phyloP scores from a whole-genome alignment of 2,888 invertebrate species.

The Apodemia hepburni region DNA sequence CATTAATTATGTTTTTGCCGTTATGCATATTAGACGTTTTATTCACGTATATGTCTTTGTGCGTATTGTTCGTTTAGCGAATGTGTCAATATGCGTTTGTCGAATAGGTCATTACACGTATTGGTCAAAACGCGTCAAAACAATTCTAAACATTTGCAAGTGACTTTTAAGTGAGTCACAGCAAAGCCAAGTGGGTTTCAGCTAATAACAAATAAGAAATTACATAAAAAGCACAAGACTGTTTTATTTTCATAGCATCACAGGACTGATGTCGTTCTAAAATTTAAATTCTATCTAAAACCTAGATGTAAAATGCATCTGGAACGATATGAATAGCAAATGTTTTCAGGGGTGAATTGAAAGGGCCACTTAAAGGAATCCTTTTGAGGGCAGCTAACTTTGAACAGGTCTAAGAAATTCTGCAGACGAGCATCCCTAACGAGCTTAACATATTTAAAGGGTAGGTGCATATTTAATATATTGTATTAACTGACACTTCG shows the following conservation, averaged over 20 bases:
- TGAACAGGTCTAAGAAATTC: constrained; percentile 11
- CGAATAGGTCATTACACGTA: no score
- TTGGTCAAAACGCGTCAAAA: no score
- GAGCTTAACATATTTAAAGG: constrained; percentile 7
- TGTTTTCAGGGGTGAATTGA: constrained; percentile 24
- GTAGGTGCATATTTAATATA: not conserved
- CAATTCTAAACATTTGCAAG: no score
- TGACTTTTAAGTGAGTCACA: no score
- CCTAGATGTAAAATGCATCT: constrained; percentile 39
- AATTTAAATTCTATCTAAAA: constrained; percentile 34
- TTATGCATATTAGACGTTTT: no score
- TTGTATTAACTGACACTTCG: not conserved
- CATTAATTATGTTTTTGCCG: no score
- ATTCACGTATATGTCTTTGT: no score
- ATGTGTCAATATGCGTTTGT: no score
- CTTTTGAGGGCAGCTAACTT: constrained; percentile 19
- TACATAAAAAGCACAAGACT: not conserved
- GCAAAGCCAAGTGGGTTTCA: no score
- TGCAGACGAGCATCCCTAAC: constrained; percentile 1
- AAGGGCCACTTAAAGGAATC: constrained; percentile 18
- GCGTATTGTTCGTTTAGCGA: no score
- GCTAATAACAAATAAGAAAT: no score
- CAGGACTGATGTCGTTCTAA: constrained; percentile 1
- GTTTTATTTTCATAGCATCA: not conserved
- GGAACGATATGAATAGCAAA: constrained; percentile 38